Evolutionary conservation across 2,888 invertebrate genomes (phyloP).

Genomic region (Lapara coniferarum): DNA sequence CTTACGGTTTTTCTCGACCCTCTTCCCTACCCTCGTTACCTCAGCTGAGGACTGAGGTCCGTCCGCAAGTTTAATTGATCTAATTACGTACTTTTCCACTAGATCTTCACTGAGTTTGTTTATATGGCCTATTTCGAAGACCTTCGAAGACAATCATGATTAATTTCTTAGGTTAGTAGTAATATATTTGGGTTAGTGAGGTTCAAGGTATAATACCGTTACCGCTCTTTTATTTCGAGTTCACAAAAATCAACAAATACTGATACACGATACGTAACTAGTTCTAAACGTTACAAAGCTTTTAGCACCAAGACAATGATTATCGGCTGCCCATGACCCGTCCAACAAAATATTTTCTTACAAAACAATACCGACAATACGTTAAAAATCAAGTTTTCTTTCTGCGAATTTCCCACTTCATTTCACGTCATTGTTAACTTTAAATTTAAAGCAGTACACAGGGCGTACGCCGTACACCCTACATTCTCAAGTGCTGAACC

Average conservation of each 20-base stretch:
- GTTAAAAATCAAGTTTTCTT: constrained; percentile 49
- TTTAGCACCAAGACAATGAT: constrained; percentile 30
- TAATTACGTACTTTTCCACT: constrained; percentile 7
- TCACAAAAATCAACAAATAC: not conserved
- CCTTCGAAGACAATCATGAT: no score
- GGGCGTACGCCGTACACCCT: constrained; percentile 47
- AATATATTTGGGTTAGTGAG: no score
- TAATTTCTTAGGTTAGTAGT: no score
- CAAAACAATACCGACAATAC: constrained; percentile 38
- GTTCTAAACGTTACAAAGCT: not conserved
- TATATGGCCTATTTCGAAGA: not conserved
- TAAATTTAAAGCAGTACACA: constrained; percentile 34
- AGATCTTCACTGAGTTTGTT: not conserved
- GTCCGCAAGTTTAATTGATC: constrained; percentile 4
- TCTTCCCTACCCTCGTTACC: not conserved
- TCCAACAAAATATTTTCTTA: constrained; percentile 56
- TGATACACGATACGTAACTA: not conserved
- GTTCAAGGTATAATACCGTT: no score
- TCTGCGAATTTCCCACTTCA: constrained; percentile 63
- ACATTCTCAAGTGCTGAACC: constrained; percentile 52
- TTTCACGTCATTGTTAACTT: constrained; percentile 51
- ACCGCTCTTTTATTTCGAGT: not conserved
- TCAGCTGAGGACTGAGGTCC: not conserved
- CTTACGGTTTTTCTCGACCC: not conserved
- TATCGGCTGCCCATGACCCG: constrained; percentile 43